Conservation (phyloP, 2,113 vertebrate genomes). For the Festucalex cinctus region DNA sequence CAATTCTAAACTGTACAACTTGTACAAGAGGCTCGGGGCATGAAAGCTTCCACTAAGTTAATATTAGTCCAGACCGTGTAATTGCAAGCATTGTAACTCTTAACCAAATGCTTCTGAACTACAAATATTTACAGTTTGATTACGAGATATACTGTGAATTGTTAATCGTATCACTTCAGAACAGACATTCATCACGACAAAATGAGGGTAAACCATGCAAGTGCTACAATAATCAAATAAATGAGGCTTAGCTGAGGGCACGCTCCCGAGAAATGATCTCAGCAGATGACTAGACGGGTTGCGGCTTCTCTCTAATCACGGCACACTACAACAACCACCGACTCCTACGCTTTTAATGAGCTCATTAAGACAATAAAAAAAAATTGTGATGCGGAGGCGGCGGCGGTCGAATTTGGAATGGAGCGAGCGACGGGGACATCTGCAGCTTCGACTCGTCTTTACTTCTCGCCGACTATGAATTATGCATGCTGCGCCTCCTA, state of each 20-base stretch:
- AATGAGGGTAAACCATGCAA: constrained; percentile 33
- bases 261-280: constrained; percentile 61
- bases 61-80: not conserved
- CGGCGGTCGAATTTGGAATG: constrained; percentile 20
- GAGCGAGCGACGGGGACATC: not conserved
- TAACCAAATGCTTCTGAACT: not conserved
- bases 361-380: constrained; percentile 41
- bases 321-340: constrained; percentile 25
- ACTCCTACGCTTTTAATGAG: constrained; percentile 44
- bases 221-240: constrained; percentile 66
- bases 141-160: not conserved
- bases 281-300: constrained; percentile 53
- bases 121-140: not conserved
- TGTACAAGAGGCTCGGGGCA: not conserved
- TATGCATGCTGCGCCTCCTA: constrained; percentile 28
- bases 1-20: not conserved
- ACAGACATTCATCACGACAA: constrained; percentile 41
- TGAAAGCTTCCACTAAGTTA: not conserved
- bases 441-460: constrained; percentile 13
- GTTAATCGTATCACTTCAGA: constrained; percentile 1
- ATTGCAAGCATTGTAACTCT: not conserved
- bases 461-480: constrained; percentile 31
- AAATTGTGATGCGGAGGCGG: not conserved
- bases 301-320: constrained; percentile 60
- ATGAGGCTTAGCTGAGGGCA: constrained; percentile 60